Conservation (phyloP, 2,797 vertebrate species). For the Manis pentadactyla region DNA sequence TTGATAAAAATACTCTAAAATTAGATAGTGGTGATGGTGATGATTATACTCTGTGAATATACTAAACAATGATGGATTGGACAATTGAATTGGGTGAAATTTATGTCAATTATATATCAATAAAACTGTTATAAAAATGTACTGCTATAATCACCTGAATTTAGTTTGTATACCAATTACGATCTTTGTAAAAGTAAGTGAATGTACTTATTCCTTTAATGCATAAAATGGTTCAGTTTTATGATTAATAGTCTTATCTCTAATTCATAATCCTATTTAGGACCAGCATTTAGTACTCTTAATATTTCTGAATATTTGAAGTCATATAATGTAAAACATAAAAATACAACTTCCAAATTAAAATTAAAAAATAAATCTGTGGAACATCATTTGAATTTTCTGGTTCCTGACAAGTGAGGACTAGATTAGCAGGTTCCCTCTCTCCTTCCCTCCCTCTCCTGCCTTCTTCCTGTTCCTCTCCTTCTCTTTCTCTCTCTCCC, state of each 20-base stretch:
- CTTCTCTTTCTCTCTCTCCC: too few species aligned
- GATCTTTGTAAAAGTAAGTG: not conserved
- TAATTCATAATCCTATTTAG: not conserved
- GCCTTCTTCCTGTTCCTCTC: too few species aligned
- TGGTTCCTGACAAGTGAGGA: not conserved
- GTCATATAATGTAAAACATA: not conserved
- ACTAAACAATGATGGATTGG: not conserved
- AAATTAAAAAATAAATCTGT: not conserved
- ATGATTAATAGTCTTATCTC: not conserved
- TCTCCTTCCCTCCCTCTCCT: not conserved
- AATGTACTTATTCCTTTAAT: not conserved
- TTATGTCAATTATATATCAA: not conserved
- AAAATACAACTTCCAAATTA: not conserved
- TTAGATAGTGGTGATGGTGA: not conserved
- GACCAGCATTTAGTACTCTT: not conserved
- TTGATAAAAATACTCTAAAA: not conserved
- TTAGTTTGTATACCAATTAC: not conserved
- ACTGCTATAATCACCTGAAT: not conserved
- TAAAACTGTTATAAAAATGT: not conserved
- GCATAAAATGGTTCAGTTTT: not conserved
- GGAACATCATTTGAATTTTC: not conserved
- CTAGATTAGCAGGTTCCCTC: not conserved
- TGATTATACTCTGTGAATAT: not conserved
- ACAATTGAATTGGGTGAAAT: not conserved
- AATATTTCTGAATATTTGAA: not conserved